phyloP scores from a whole-genome alignment of 1,140 invertebrate species.

The Solenopsis invicta region DNA sequence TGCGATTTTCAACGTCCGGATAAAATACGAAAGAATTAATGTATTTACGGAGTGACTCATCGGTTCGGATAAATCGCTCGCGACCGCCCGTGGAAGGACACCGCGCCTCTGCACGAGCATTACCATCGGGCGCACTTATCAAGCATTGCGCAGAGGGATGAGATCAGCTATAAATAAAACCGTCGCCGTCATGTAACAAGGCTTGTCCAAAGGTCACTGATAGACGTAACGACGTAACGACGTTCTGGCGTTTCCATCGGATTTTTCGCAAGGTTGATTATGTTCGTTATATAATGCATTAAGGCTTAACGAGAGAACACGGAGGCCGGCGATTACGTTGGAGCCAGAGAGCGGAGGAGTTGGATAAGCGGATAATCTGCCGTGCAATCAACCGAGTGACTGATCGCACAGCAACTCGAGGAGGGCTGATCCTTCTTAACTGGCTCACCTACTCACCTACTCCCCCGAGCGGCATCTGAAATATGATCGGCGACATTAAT shows the following conservation, averaged over 20 bases:
- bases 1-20: not conserved
- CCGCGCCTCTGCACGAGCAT: not conserved
- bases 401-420: conserved; percentile 32
- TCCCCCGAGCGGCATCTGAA: not conserved
- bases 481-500: conserved; percentile 35
- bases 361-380: conserved; percentile 51
- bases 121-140: not conserved
- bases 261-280: conserved; percentile 36
- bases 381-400: conserved; percentile 59
- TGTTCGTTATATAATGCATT: conserved; percentile 49
- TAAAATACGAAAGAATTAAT: not conserved
- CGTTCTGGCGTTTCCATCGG: conserved; percentile 18
- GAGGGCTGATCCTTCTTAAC: conserved; percentile 51
- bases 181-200: not conserved
- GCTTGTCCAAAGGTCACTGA: conserved; percentile 44
- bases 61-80: conserved; percentile 32
- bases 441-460: not conserved
- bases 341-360: not conserved
- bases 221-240: conserved; percentile 2
- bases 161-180: conserved; percentile 52
- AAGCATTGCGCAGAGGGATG: conserved; percentile 12
- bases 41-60: conserved; percentile 1
- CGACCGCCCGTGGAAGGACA: not conserved
- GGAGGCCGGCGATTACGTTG: not conserved
- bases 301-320: conserved; percentile 8